Conservation (phyloP, 2,888 invertebrate genomes). For the Volucella zonaria region DNA sequence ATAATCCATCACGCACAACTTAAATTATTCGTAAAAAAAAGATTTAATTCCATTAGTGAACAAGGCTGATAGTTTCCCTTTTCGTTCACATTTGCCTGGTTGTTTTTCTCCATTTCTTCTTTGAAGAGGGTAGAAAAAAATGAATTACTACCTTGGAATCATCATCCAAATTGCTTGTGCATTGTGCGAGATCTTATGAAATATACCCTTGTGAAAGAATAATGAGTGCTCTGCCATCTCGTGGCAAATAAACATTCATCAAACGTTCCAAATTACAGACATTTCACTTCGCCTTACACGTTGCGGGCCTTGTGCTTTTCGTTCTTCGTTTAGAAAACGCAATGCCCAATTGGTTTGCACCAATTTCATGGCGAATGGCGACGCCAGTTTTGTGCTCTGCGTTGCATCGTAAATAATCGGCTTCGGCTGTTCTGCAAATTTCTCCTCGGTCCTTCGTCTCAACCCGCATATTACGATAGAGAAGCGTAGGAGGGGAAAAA, state of each 20-base stretch:
- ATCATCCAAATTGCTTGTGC: constrained; percentile 60
- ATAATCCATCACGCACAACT: constrained; percentile 50
- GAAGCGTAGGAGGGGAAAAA: background rate
- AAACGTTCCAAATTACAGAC: constrained; percentile 83
- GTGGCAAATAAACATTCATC: constrained; percentile 83
- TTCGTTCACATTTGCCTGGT: constrained; percentile 8
- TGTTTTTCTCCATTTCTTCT: background rate
- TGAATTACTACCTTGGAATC: constrained; percentile 68
- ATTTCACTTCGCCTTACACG: constrained; percentile 81
- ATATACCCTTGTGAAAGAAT: constrained; percentile 78
- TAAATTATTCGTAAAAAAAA: constrained; percentile 28
- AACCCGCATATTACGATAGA: background rate
- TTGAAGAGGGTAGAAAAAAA: constrained; percentile 47
- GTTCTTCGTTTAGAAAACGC: constrained; percentile 45
- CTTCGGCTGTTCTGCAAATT: constrained; percentile 69
- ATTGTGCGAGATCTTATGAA: constrained; percentile 42
- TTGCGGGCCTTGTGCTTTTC: constrained; percentile 45
- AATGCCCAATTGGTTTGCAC: constrained; percentile 81
- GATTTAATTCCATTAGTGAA: constrained; percentile 59
- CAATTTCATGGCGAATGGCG: constrained; percentile 79
- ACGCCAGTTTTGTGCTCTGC: constrained; percentile 71
- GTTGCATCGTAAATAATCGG: constrained; percentile 73
- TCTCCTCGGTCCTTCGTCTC: constrained; percentile 29
- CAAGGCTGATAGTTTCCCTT: constrained; percentile 63
- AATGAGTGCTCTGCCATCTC: constrained; percentile 82